Conservation (phyloP, 2,797 vertebrate species). For the Dermochelys coriacea region DNA sequence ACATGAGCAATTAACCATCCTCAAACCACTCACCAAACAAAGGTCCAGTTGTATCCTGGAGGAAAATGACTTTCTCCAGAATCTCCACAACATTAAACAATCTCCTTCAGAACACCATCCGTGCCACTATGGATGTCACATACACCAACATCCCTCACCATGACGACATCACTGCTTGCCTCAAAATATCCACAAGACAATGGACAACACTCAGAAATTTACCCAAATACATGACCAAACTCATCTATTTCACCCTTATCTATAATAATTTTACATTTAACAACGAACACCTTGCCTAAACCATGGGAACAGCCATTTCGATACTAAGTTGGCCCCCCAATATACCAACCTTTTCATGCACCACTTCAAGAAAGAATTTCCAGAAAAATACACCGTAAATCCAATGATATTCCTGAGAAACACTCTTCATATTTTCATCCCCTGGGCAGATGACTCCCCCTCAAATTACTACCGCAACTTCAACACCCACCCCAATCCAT, state of each 20-base stretch:
- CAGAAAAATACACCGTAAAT: neutral
- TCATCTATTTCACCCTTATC: neutral
- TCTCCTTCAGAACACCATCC: too few species aligned
- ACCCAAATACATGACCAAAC: neutral
- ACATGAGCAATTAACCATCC: too few species aligned
- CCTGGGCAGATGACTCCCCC: neutral
- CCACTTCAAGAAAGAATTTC: neutral
- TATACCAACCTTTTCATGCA: neutral
- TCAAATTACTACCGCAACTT: neutral
- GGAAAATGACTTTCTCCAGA: too few species aligned
- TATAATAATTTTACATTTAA: neutral
- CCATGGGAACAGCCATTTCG: too few species aligned
- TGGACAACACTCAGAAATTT: neutral
- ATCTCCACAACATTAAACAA: too few species aligned
- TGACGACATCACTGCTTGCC: neutral
- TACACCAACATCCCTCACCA: neutral
- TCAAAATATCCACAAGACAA: neutral
- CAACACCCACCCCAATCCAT: neutral
- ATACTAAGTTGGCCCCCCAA: neutral
- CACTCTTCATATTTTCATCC: neutral
- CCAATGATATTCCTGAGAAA: neutral
- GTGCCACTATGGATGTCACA: too few species aligned
- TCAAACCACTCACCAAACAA: too few species aligned
- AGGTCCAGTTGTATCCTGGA: too few species aligned
- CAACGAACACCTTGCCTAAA: too few species aligned